Conservation (phyloP, 1,140 invertebrate species). For the Saccostrea echinata region DNA sequence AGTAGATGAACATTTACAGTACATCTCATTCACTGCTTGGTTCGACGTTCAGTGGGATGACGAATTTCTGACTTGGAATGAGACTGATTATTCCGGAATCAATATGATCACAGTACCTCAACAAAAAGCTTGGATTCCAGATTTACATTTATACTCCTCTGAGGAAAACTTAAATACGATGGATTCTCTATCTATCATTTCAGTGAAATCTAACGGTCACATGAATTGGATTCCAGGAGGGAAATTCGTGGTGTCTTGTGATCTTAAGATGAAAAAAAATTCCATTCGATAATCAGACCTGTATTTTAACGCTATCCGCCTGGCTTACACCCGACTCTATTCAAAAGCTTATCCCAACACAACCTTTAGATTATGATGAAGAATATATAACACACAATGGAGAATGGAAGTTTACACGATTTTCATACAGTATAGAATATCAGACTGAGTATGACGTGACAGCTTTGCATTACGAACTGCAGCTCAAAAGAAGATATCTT, state of each 20-base stretch:
- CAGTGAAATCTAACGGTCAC: neutral
- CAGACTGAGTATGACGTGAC: neutral
- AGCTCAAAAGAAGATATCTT: neutral
- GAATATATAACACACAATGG: neutral
- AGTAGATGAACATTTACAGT: too few relatives aligned
- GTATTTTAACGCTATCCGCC: neutral
- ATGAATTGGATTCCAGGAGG: constrained; percentile 17
- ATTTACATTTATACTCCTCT: too few relatives aligned
- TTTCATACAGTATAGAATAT: neutral
- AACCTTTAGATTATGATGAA: neutral
- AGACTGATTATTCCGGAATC: too few relatives aligned
- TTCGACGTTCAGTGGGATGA: too few relatives aligned
- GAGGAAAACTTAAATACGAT: neutral
- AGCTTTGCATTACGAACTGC: neutral
- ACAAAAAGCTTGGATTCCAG: too few relatives aligned
- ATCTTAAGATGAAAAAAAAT: constrained; percentile 16
- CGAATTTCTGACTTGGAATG: too few relatives aligned
- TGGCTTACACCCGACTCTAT: neutral
- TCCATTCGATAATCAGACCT: constrained; percentile 11
- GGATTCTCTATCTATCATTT: too few relatives aligned
- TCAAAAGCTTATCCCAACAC: neutral
- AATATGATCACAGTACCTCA: too few relatives aligned
- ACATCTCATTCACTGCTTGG: too few relatives aligned
- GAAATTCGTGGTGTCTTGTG: neutral
- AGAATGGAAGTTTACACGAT: too few relatives aligned